Evolutionary conservation across 2,113 vertebrate species (phyloP), one percentile per base, ranked within the genome.

Genomic region (Podarcis raffonei): DNA sequence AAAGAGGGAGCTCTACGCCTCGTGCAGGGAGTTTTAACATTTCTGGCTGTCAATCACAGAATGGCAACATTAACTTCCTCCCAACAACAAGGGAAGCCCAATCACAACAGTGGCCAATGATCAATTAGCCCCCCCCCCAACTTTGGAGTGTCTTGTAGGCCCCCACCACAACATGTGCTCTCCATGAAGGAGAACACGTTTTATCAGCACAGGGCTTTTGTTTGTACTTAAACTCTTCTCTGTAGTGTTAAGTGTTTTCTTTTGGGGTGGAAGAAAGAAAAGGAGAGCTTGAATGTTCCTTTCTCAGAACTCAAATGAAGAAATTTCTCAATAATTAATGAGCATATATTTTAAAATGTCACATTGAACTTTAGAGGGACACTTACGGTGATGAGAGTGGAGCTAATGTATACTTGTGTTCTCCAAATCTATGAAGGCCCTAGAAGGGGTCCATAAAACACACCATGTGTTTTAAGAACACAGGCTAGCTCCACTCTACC

Each of bases 301-400:
- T 71, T 85, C 37, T 90, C 92, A 68, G 81, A 84, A 93, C 76
- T 30, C 81, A 84, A 92, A 81, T 66, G 37, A 93, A 94, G 92
- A 93, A 83, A 79, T 88, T 72, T 81, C 86, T 94, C 91, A 80
- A 72, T 82, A 91, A 57, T 90, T 87, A 89, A 77, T 89, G 78
- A 16, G 88, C 91, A 89, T 87, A 81, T 16, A 94, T 91, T 86
- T 62, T 86, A 86, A 94, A 92, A 92, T 81, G 77, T 94, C 88
- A 92, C 92, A 93, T 4, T 93, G 93, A 90, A 62, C 87, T 83
- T 81, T 23, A 27, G 25, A 84, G 87, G 85, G 81, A 89, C 2
- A 91, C 81, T 39, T 8, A 11, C 0, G 86, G 83, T 65, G 71
- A 18, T 39, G 84, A 35, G 12, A 0, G 39, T 0, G 66, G 65